Percentiles rank a stretch among this genome's conserved stretches.
These are phyloP conservation scores for Cephus spinipes DNA, from an alignment of 2,888 invertebrate species.

Conservation along the genomic window DNA sequence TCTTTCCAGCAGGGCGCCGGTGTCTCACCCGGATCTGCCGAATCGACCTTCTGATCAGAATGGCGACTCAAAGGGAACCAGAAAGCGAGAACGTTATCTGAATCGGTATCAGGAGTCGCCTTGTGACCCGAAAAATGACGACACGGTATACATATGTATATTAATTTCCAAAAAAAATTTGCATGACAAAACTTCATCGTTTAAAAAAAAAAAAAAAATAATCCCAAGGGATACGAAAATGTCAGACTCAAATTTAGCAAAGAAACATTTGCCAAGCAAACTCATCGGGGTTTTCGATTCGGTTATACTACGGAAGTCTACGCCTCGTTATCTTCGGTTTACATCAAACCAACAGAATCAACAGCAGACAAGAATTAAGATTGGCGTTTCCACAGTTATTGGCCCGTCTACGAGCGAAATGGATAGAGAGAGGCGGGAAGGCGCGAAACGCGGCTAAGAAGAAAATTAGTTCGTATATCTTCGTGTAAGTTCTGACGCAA, in stretches of 20 bases:
- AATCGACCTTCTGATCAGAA: too few relatives aligned
- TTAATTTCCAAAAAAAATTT: too few relatives aligned
- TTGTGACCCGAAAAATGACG: too few relatives aligned
- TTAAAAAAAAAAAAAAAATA: too few relatives aligned
- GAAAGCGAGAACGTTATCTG: too few relatives aligned
- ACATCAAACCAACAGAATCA: neutral
- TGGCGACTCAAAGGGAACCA: too few relatives aligned
- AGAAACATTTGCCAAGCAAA: neutral
- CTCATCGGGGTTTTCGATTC: neutral
- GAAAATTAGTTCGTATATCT: neutral
- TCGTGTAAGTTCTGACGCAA: neutral
- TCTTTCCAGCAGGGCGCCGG: too few relatives aligned
- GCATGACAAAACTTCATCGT: too few relatives aligned
- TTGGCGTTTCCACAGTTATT: neutral
- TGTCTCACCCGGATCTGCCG: too few relatives aligned
- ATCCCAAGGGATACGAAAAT: too few relatives aligned
- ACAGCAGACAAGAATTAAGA: neutral
- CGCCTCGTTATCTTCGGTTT: neutral
- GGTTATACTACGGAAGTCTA: neutral
- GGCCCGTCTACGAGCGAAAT: neutral
- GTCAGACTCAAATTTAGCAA: neutral
- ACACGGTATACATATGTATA: too few relatives aligned
- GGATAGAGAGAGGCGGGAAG: neutral
- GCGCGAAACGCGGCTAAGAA: neutral
- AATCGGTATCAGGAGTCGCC: too few relatives aligned